A percentile compares a stretch with the other conserved stretches of the same genome.
Conservation (phyloP, 2,797 vertebrate species). For the Botia kubotai region DNA sequence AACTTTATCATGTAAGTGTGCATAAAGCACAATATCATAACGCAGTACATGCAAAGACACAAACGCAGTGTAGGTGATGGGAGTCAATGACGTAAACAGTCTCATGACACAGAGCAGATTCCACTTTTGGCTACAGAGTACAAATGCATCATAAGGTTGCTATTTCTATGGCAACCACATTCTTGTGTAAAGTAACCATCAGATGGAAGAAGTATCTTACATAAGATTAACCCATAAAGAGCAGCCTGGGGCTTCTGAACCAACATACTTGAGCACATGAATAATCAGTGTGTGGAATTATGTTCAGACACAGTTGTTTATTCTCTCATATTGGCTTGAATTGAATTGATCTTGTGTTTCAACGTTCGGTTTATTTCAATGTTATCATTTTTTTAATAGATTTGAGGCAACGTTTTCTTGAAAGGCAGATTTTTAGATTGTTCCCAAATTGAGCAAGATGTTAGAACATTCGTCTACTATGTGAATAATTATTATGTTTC, state of each 20-base stretch:
- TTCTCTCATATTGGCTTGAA: too few relatives aligned
- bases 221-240: conserved; percentile 49
- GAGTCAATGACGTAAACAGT: neutral
- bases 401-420: too few relatives aligned
- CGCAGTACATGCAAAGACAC: conserved; percentile 7
- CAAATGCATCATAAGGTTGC: conserved; percentile 41
- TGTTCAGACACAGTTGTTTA: too few relatives aligned
- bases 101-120: conserved; percentile 11
- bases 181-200: conserved; percentile 49
- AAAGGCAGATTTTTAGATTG: neutral
- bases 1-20: conserved; percentile 5
- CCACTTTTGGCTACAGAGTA: conserved; percentile 16
- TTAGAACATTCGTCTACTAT: too few relatives aligned
- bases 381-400: too few relatives aligned
- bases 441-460: too few relatives aligned
- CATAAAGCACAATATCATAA: conserved; percentile 24
- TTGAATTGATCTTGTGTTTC: too few relatives aligned
- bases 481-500: neutral
- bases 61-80: neutral
- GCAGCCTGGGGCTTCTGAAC: conserved; percentile 40
- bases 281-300: neutral
- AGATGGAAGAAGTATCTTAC: conserved; percentile 48
- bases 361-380: too few relatives aligned
- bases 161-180: conserved; percentile 58
- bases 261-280: conserved; percentile 14